These are phyloP conservation scores for Diploscapter pachys DNA, from an alignment of 1,140 invertebrate genomes.

Conservation along the genomic window DNA sequence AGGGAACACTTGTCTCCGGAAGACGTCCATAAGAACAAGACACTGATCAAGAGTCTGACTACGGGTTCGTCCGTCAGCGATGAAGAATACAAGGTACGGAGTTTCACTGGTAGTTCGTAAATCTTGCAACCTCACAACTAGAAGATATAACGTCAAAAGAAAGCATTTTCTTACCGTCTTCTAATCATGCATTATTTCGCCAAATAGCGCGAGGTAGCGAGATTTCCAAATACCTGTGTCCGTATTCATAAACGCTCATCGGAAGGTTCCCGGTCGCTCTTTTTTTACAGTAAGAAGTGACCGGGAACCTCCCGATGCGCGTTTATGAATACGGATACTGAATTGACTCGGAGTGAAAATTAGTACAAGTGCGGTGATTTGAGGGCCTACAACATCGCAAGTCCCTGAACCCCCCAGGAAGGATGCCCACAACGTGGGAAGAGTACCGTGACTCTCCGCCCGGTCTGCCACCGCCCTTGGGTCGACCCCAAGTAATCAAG, in stretches of 20 bases:
- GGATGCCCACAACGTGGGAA: constrained; percentile 73
- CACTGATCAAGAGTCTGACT: constrained; percentile 84
- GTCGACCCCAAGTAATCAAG: constrained; percentile 79
- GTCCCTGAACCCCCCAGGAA: constrained; percentile 75
- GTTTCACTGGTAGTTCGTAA: not conserved
- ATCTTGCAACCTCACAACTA: no score
- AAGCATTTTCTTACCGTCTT: no score
- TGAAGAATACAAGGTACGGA: constrained; percentile 66
- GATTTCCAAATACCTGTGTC: no score
- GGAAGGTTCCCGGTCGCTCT: no score
- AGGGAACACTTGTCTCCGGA: constrained; percentile 89
- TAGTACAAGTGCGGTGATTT: constrained; percentile 17
- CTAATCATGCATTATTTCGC: no score
- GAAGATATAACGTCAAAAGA: no score
- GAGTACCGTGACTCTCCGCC: constrained; percentile 75
- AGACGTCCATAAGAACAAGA: constrained; percentile 93
- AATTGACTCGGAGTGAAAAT: not conserved
- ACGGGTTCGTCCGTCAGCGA: constrained; percentile 73
- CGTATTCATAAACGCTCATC: no score
- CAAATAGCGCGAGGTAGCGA: no score
- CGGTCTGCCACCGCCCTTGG: constrained; percentile 71
- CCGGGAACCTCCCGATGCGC: no score
- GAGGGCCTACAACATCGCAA: constrained; percentile 69
- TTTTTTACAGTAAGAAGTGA: no score
- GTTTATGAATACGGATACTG: not conserved